A percentile compares a stretch with the other conserved stretches of the same genome.
Evolutionary conservation across 2,888 invertebrate genomes (phyloP).

Genomic region (Mythimna impura): DNA sequence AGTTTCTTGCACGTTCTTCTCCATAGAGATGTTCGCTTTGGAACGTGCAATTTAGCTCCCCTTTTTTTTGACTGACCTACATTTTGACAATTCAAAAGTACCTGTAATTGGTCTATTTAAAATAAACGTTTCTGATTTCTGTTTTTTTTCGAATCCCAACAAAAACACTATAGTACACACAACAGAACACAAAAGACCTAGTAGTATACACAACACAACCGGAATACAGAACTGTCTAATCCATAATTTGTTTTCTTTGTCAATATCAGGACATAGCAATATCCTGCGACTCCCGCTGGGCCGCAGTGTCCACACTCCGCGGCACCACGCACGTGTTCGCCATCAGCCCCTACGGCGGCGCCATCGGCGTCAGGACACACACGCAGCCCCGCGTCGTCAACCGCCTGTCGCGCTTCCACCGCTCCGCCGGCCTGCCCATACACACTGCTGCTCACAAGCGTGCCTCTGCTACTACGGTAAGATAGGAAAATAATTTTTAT

Average conservation of each 20-base stretch:
- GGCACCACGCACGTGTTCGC: slow-evolving; percentile 99
- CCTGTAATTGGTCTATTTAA: no score
- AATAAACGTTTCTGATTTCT: no score
- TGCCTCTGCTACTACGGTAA: slow-evolving; percentile 56
- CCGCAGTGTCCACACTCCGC: slow-evolving; percentile 97
- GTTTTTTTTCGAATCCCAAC: no score
- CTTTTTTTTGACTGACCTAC: no score
- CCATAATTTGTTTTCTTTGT: background rate
- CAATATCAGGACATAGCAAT: slow-evolving; percentile 94
- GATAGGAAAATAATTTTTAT: background rate
- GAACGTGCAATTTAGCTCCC: no score
- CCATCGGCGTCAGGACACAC: slow-evolving; percentile 97
- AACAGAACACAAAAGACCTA: no score
- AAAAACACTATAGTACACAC: no score
- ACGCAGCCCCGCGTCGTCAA: slow-evolving; percentile 98
- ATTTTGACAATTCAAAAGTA: no score
- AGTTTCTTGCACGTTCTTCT: no score
- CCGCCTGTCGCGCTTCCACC: slow-evolving; percentile 97
- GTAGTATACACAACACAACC: no score
- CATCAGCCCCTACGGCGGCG: slow-evolving; percentile 98
- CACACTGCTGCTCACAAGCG: slow-evolving; percentile 78
- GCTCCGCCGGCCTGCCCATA: slow-evolving; percentile 96
- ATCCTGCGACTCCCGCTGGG: slow-evolving; percentile 98
- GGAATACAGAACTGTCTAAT: background rate
- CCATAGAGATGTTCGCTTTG: no score